Conservation (phyloP, 2,797 vertebrate genomes). For the Mormyrus proboscirostris region DNA sequence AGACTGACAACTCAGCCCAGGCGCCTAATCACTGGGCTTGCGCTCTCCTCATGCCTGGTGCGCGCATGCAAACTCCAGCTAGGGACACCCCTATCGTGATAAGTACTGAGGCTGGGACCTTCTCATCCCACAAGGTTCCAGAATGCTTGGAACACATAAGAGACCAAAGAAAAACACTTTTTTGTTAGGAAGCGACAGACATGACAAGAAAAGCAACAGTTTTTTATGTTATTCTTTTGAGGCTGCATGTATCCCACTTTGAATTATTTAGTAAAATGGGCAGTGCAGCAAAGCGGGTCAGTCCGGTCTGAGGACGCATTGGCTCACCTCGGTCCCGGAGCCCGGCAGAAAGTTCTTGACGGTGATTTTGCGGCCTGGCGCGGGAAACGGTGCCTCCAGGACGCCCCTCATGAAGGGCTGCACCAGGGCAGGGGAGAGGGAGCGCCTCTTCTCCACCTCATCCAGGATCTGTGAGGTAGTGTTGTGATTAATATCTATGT, state of each 20-base stretch:
- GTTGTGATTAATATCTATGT: conserved; percentile 20
- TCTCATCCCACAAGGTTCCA: not conserved
- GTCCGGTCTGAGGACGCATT: too few relatives aligned
- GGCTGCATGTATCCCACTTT: not conserved
- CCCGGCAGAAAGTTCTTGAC: conserved; percentile 97
- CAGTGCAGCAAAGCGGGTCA: not conserved
- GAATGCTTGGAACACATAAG: not conserved
- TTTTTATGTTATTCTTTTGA: not conserved
- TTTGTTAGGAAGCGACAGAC: not conserved
- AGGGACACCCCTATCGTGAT: not conserved
- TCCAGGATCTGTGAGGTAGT: conserved; percentile 76
- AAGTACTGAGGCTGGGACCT: not conserved
- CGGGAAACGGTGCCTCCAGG: conserved; percentile 96
- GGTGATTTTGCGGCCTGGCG: conserved; percentile 83
- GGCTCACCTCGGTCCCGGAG: conserved; percentile 85
- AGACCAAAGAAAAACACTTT: not conserved
- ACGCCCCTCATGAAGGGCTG: conserved; percentile 97
- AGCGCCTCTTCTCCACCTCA: conserved; percentile 91
- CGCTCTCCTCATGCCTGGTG: not conserved
- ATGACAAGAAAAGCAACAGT: not conserved
- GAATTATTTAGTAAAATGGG: not conserved
- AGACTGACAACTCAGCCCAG: not conserved
- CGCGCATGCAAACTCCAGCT: not conserved
- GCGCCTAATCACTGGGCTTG: not conserved
- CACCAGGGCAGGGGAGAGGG: conserved; percentile 93